Base-by-base conservation (phyloP, 2,797 vertebrate species). In the Chanos chanos region DNA sequence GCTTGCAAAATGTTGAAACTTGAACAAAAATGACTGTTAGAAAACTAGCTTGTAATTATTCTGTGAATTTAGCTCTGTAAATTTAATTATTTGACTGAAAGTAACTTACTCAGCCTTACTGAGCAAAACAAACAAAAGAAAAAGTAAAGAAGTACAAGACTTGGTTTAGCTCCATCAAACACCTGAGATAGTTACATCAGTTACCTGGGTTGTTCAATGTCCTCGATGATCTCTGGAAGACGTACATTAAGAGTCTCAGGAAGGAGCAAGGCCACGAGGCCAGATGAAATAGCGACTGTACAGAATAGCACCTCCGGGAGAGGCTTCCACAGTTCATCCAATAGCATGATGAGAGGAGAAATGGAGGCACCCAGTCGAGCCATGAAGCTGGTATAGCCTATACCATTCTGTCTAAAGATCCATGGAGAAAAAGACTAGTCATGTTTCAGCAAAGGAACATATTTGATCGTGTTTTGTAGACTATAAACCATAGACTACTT, bases 221-320 rank as follows among this genome's bases (percentile, higher is more conserved):
- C 93, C 16, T 91, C 88, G 0, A 95, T 88, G 5, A 90, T 90
- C 78, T 97, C 92, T 0, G 91, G 93, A 39, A 96, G 84, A 36
- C 44, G 72, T 0, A 1, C 0, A 0, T 81, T 59, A 44, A 72
- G 80, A 0, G 93, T 95, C 80, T 96, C 94, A 0, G 91, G 91
- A 0, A 97, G 88, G 60, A 93, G 80, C 33, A 90, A 84, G 2
- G 87, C 75, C 37, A 75, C 61, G 0, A 83, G 64, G 0, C 91
- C 91, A 0, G 87, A 84, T 19, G 79, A 10, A 21, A 92, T 44
- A 2, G 91, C 85, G 0, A 87, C 24, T 0, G 59, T 73, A 18
- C 86, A 87, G 66, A 92, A 85, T 0, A 83, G 72, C 48, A 91
- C 39, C 71, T 90, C 85, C 0, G 93, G 93, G 24, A 95, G 78